Conservation (phyloP, 2,797 vertebrate genomes). For the Okamejei kenojei region DNA sequence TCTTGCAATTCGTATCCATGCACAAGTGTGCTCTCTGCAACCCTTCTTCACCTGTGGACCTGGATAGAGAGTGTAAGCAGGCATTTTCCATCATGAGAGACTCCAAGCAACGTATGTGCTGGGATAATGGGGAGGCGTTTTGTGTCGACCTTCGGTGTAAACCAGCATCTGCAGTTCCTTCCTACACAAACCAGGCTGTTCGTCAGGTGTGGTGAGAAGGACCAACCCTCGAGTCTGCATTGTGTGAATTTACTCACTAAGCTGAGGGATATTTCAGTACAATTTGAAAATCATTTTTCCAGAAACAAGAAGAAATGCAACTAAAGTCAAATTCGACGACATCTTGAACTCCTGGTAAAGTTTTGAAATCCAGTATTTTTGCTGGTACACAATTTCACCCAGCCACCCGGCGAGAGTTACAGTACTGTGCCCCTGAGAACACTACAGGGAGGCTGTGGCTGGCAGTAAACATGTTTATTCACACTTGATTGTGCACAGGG, state of each 20-base stretch:
- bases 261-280: slow-evolving; percentile 1
- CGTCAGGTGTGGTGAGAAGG: too few species aligned
- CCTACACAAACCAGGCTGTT: too few species aligned
- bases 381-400: not conserved
- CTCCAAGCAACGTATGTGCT: not conserved
- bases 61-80: not conserved
- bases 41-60: not conserved
- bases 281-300: not conserved
- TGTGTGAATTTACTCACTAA: too few species aligned
- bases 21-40: not conserved
- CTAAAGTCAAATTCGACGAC: slow-evolving; percentile 18
- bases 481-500: not conserved
- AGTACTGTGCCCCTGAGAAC: not conserved
- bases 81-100: not conserved
- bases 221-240: too few species aligned
- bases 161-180: too few species aligned
- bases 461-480: slow-evolving; percentile 5
- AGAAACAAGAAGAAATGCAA: not conserved
- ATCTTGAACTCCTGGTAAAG: slow-evolving; percentile 18
- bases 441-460: slow-evolving; percentile 5
- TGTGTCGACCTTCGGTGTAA: too few species aligned
- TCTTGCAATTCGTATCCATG: not conserved
- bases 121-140: too few species aligned
- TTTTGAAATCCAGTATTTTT: not conserved
- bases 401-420: not conserved